Evolutionary conservation across 92 coral and sea anemone genomes (phyloP), one percentile per base, ranked within the genome.

Genomic region (Bergia sp.): DNA sequence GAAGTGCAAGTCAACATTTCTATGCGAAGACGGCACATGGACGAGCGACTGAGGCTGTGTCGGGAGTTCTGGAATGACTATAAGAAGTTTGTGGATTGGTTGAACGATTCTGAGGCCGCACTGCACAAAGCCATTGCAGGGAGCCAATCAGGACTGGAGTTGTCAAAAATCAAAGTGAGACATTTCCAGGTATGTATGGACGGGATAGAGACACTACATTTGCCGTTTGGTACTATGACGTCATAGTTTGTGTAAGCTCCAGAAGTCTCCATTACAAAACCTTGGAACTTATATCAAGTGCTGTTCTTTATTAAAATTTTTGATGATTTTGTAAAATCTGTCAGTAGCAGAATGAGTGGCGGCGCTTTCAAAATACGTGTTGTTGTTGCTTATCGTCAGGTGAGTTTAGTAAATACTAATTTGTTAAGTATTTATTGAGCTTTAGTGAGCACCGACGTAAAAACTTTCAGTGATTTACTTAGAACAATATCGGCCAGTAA

Each of bases 41-140:
- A 96, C 40, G 98, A 97, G 75, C 90, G 99, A 49, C 85, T 96
- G 23, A 85, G 91, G 43, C 89, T 97, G 4, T 97, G 96, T 82
- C 93, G 88, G 40, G 99, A 97, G 86, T 96, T 95, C 91, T 94
- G 95, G 96, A 96, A 96, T 85, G 99, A 96, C 66, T 97, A 92
- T 84, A 92, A 93, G 66, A 95, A 88, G 86, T 97, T 97, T 88
- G 91, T 91, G 79, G 92, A 91, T 29, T 97, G 98, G 98, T 67
- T 97, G 55, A 90, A 91, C 23, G 92, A 91, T 69, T 89, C 93
- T 3, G 99, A 97, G 91, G 86, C 83, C 29, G 92, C 96, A 4
- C 89, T 94, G 40, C 89, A 88, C 13, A 89, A 81, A 41, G 90
- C 92, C 44, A 78, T 83, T 61, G 58, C 87, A 4, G 91, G 94